Evolutionary conservation across 2,113 vertebrate species (phyloP), one percentile per base, ranked within the genome.

Genomic region (Pseudopipra pipra): DNA sequence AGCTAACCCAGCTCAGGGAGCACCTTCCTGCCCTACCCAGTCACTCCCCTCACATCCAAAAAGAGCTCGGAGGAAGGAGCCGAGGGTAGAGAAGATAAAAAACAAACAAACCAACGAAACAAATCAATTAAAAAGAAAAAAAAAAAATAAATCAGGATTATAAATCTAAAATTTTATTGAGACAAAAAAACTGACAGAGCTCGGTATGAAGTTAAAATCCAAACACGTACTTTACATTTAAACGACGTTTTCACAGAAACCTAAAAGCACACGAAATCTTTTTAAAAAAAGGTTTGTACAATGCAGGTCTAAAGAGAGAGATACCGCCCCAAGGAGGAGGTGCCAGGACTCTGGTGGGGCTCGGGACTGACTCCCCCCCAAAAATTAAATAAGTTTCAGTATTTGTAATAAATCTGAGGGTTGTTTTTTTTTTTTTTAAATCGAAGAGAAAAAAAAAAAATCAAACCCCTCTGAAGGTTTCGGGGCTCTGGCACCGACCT

Each of bases 81-180:
- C n/a, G n/a, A n/a, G n/a, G n/a, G n/a, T n/a, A n/a, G n/a, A n/a
- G n/a, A n/a, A n/a, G 3, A 12, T 84, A 37, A 25, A 39, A 67
- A 67, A 47, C 49, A 23, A 13, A 28, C 11, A 9, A 17, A 19
- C 8, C 22, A 65, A 44, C 18, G 9, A 44, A 44, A 44, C 9
- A 44, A 44, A 44, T 19, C 6, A 19, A 49, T 24, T 24, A 24
- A 52, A 13, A 37, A 47, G 19, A 18, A 19, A 17, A 67, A 77
- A n/a, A 19, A 58, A 72, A 58, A 72, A 86, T 61, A 94, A 90
- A 97, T 92, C 97, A n/a, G 90, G 90, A 97, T 97, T 98, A 98
- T 96, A 98, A 98, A 98, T 98, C 98, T 98, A 98, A 98, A 98
- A 90, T 98, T 98, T 98, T 98, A 98, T 98, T 98, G 98, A 97